Evolutionary conservation across 2,113 vertebrate species (phyloP).

Genomic region (Orientallactaga bullata): DNA sequence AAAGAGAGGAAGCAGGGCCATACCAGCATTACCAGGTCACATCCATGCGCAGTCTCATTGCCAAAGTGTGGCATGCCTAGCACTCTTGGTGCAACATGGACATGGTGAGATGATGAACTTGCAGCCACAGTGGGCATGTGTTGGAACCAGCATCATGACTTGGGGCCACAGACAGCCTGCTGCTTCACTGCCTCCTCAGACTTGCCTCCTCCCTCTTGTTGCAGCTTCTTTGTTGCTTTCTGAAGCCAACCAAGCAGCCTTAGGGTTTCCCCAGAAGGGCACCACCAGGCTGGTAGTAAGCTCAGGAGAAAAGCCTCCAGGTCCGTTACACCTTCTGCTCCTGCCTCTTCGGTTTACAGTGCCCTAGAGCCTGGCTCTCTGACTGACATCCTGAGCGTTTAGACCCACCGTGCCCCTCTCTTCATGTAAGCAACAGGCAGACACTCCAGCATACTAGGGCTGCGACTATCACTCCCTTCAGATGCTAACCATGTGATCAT

Average conservation of each 20-base stretch:
- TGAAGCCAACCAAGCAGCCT: background rate
- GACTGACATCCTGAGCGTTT: background rate
- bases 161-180: no score
- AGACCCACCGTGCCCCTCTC: background rate
- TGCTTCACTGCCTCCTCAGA: background rate
- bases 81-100: background rate
- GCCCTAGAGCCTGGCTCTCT: background rate
- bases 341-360: background rate
- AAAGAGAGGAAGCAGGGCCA: background rate
- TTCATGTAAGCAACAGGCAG: background rate
- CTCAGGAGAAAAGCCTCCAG: background rate
- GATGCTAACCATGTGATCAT: background rate
- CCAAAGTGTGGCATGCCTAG: rapidly evolving
- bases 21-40: background rate
- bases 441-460: background rate
- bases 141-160: background rate
- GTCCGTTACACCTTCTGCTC: background rate
- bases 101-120: background rate
- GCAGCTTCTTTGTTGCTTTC: background rate
- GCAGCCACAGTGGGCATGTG: background rate
- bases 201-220: background rate
- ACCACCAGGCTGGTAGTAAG: no score
- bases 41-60: rapidly evolving
- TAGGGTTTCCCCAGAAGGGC: background rate
- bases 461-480: background rate